Conservation (phyloP, 2,113 vertebrate species). For the Oophaga pumilio region DNA sequence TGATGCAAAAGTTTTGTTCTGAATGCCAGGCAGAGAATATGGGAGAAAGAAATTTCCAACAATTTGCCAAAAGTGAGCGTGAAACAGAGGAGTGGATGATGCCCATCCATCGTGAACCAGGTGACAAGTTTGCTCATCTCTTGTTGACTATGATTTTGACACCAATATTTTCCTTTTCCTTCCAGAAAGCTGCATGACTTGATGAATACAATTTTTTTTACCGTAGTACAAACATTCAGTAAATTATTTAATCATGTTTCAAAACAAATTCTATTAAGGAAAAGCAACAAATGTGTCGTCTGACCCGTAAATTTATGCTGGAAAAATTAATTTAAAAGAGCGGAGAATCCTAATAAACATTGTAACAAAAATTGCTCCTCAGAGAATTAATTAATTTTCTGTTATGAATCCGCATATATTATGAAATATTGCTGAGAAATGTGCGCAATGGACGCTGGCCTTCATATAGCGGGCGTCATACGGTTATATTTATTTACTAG, state of each 20-base stretch:
- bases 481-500: not conserved
- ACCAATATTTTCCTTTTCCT: not conserved
- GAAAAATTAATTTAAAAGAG: conserved; percentile 9
- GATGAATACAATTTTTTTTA: not conserved
- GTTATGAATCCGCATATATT: conserved; percentile 15
- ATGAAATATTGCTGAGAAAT: not conserved
- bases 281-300: conserved; percentile 15
- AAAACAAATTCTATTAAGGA: conserved; percentile 45
- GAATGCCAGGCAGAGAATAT: too few species aligned
- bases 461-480: not conserved
- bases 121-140: not conserved
- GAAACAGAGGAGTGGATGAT: not conserved
- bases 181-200: not conserved
- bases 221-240: not conserved
- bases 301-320: conserved; percentile 13
- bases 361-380: not conserved
- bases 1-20: too few species aligned
- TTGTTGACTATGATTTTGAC: not conserved
- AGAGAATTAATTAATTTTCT: conserved; percentile 38
- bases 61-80: too few species aligned
- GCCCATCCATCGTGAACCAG: too few species aligned
- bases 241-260: conserved; percentile 10
- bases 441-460: not conserved
- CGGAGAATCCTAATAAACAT: conserved; percentile 9
- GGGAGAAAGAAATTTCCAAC: too few species aligned